A percentile compares a stretch with the other conserved stretches of the same genome.
Evolutionary conservation across 2,888 invertebrate species (phyloP).

Genomic region (Diaperis boleti): DNA sequence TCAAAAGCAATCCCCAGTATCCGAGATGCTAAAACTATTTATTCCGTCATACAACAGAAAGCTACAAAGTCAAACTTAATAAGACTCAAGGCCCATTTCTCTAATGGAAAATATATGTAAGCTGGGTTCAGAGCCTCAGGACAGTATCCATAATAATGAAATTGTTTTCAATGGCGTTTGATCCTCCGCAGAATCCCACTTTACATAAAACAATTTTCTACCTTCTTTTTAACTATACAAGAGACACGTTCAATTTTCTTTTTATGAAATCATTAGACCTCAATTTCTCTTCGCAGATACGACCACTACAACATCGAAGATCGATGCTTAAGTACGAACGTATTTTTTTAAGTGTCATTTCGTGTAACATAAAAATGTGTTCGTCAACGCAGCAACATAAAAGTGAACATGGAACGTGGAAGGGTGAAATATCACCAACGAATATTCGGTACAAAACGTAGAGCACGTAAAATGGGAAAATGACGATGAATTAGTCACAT

Average conservation of each 20-base stretch:
- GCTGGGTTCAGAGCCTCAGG: conserved; percentile 16
- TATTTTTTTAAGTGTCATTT: conserved; percentile 17
- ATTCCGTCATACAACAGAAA: conserved; percentile 6
- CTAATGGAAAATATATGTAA: conserved; percentile 42
- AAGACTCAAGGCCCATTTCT: conserved; percentile 23
- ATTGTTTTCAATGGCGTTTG: conserved; percentile 20
- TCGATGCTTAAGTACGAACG: neutral
- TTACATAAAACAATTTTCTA: conserved; percentile 8
- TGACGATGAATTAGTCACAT: neutral
- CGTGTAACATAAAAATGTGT: conserved; percentile 19
- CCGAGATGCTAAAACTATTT: conserved; percentile 10
- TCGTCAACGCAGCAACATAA: conserved; percentile 17
- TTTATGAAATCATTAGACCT: neutral
- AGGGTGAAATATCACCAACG: conserved; percentile 14
- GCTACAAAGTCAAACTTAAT: conserved; percentile 21
- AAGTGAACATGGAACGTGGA: conserved; percentile 8
- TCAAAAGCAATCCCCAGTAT: conserved; percentile 11
- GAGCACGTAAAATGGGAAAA: conserved; percentile 2
- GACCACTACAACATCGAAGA: conserved; percentile 2
- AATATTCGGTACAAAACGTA: too few species aligned
- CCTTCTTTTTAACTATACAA: neutral
- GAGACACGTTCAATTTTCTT: neutral
- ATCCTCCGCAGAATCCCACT: conserved; percentile 15
- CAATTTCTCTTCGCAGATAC: neutral
- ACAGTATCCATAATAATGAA: conserved; percentile 17